Base-by-base conservation (phyloP, 2,888 invertebrate genomes). In the Camptogramma bilineatum region DNA sequence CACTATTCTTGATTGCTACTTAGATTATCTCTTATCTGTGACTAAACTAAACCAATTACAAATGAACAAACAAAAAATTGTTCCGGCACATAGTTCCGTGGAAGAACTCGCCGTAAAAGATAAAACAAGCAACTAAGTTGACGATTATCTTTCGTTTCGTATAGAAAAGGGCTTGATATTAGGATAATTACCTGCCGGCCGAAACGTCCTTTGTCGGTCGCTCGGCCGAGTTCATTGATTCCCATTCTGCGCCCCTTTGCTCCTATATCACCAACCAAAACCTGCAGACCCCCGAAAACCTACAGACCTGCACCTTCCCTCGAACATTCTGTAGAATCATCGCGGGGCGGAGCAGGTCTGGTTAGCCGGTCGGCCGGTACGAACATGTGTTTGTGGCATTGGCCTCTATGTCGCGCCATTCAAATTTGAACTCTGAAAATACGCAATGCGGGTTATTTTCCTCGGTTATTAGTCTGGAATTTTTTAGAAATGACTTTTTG, bases 171-270 rank as follows among this genome's bases (percentile, higher is more conserved):
- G 84, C 86, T 87, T 87, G 86, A 88, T 90, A 91, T 91, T 89
- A 86, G 88, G 84, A 88, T 91, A 91, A 91, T 91, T 91, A 91
- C 91, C 89, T 91, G 88, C 85, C 84, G 82, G 76, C 82, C 87
- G 81, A 87, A 90, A 86, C 89, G 90, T 90, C 91, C 91, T 90
- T 91, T 90, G 90, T 90, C 90, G 90, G 90, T 83, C 89, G 88
- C 80, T 81, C 84, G 85, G 75, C 84, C 78, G 88, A 90, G 91
- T 91, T 91, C 91, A 92, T 91, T 91, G 91, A 92, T 91, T 91
- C 91, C 88, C 81, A 84, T 87, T 83, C 86, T 87, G 86, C 86
- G 87, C 88, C 89, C 82, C 90, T 84, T 84, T 84, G 83, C 85
- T 85, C 84, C 80, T 77, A 82, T 79, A 83, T 78, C 80, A 70